Conservation (phyloP, 2,113 vertebrate species). For the Phoenicopterus ruber region DNA sequence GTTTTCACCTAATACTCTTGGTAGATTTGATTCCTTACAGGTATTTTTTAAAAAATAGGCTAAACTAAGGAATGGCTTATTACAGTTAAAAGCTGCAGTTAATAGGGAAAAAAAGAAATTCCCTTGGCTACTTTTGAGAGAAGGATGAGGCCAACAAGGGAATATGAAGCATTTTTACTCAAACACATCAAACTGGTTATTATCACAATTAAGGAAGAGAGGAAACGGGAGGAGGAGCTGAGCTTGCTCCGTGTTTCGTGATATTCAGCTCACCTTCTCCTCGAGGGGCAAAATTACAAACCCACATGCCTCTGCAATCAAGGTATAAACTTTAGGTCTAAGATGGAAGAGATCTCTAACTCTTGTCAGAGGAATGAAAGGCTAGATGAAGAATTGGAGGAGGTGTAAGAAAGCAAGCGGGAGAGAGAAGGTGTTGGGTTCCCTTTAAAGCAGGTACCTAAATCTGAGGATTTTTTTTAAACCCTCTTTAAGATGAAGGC, state of each 20-base stretch:
- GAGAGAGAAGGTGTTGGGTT: constrained; percentile 54
- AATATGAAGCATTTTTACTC: neutral
- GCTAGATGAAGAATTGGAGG: constrained; percentile 67
- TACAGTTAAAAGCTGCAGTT: neutral
- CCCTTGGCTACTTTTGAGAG: neutral
- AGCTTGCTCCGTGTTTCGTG: neutral
- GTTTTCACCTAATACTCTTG: constrained; percentile 58
- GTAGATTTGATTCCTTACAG: constrained; percentile 59
- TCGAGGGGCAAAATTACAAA: constrained; percentile 56
- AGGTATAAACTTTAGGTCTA: constrained; percentile 77
- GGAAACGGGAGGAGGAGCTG: neutral
- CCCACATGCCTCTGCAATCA: constrained; percentile 53
- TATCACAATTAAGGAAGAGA: neutral
- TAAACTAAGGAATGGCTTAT: constrained; percentile 8
- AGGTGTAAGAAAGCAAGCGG: constrained; percentile 26
- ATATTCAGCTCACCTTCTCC: constrained; percentile 28
- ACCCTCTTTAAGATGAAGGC: constrained; percentile 83
- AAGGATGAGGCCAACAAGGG: neutral
- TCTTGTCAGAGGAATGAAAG: constrained; percentile 72
- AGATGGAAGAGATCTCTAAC: constrained; percentile 61
- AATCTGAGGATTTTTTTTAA: constrained; percentile 66
- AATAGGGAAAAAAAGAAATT: neutral
- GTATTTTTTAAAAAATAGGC: neutral
- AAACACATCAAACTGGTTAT: neutral
- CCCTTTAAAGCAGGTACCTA: constrained; percentile 76